These are phyloP conservation scores for Gallinago media DNA, from an alignment of 2,113 vertebrate genomes.

Conservation along the genomic window DNA sequence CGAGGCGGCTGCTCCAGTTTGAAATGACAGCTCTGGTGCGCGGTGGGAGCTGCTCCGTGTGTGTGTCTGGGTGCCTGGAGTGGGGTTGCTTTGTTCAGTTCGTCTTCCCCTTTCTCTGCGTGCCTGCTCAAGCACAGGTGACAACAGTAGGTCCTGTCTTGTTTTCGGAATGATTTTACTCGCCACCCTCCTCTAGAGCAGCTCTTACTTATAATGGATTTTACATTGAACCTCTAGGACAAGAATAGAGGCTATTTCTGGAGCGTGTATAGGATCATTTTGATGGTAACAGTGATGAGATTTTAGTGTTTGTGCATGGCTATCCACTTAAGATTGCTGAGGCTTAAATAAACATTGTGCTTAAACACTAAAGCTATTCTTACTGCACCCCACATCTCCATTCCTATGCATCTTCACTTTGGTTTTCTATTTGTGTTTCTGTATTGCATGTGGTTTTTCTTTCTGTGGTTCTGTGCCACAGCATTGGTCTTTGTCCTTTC, in stretches of 20 bases:
- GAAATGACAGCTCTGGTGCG: not conserved
- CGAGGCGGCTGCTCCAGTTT: not conserved
- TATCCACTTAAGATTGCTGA: not conserved
- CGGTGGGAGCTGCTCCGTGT: not conserved
- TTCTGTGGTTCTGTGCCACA: not conserved
- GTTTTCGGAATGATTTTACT: not conserved
- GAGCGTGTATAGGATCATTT: not conserved
- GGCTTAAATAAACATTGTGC: not conserved
- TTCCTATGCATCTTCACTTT: not conserved
- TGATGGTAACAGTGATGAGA: not conserved
- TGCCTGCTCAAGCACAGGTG: not conserved
- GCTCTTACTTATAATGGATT: not conserved
- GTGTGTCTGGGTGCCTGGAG: not conserved
- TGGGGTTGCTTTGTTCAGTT: not conserved
- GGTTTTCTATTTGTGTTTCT: not conserved
- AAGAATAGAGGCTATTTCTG: not conserved
- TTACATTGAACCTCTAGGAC: not conserved
- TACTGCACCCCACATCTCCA: not conserved
- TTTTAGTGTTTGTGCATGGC: not conserved
- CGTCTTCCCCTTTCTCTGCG: not conserved
- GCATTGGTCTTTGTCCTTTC: slow-evolving; percentile 9
- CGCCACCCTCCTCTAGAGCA: rapidly evolving
- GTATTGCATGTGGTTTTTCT: not conserved
- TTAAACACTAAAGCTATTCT: not conserved
- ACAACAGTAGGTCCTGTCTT: not conserved